Evolutionary conservation across 37 sponge, comb jelly and placozoan genomes (phyloP).

Genomic region (Mnemiopsis leidyi): DNA sequence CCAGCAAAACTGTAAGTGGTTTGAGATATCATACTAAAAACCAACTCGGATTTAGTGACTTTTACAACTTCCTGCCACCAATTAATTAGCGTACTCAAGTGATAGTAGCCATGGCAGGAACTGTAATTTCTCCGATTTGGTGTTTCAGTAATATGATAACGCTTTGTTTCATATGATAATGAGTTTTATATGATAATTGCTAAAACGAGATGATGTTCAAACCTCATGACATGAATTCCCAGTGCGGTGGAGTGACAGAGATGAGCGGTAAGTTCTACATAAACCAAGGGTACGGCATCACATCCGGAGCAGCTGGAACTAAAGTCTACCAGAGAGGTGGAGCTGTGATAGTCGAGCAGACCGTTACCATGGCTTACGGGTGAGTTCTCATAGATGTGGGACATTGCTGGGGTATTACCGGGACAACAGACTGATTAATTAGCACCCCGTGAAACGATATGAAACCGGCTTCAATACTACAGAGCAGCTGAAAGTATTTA

Average conservation of each 20-base stretch:
- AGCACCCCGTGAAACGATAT: background rate
- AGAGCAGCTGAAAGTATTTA: too few species aligned
- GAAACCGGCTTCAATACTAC: background rate
- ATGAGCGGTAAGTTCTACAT: background rate
- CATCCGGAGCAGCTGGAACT: background rate
- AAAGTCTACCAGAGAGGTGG: background rate
- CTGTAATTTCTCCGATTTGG: too few species aligned
- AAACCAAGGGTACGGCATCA: background rate
- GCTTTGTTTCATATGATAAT: too few species aligned
- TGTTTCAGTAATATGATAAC: too few species aligned
- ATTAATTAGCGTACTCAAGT: too few species aligned
- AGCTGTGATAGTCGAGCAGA: background rate
- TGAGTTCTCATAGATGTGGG: too few species aligned
- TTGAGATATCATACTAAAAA: background rate
- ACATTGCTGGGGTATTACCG: too few species aligned
- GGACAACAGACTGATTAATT: background rate
- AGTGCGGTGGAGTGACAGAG: conserved; percentile 9
- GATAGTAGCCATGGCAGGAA: too few species aligned
- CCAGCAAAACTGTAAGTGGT: background rate
- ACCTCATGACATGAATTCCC: background rate
- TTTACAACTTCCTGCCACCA: too few species aligned
- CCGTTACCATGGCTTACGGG: background rate
- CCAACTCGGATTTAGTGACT: too few species aligned
- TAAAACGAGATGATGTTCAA: too few species aligned
- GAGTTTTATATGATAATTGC: too few species aligned